Conservation (phyloP, 2,797 vertebrate species). For the Manis crassicaudata region DNA sequence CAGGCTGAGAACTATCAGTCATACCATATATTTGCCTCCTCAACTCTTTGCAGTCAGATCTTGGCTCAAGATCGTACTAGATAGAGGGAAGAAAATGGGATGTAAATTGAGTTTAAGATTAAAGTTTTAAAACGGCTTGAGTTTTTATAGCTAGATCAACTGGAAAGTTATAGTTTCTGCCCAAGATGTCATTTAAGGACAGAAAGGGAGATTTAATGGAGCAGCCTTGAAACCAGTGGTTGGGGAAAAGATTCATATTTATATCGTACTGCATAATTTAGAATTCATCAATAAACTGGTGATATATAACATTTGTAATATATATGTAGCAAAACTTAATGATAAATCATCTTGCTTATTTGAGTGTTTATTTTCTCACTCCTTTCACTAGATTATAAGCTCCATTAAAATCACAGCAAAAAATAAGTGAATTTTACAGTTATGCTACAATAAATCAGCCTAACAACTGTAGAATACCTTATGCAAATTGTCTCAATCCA, state of each 20-base stretch:
- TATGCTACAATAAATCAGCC: slow-evolving; percentile 58
- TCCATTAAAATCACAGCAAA: slow-evolving; percentile 59
- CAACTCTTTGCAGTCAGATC: neutral
- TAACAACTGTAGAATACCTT: slow-evolving; percentile 65
- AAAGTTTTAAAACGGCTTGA: slow-evolving; percentile 46
- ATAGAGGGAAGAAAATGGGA: neutral
- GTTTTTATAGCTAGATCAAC: slow-evolving; percentile 48
- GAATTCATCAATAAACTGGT: slow-evolving; percentile 55
- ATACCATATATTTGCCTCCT: accelerated
- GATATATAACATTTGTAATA: slow-evolving; percentile 29
- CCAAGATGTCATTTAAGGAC: slow-evolving; percentile 36
- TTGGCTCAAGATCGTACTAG: neutral
- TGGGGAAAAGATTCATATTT: slow-evolving; percentile 50
- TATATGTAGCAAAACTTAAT: slow-evolving; percentile 49
- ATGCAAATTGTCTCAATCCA: slow-evolving; percentile 48
- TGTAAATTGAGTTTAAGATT: slow-evolving; percentile 43
- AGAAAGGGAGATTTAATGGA: slow-evolving; percentile 32
- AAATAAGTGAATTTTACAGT: slow-evolving; percentile 54
- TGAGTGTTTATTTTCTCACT: slow-evolving; percentile 44
- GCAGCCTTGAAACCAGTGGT: neutral
- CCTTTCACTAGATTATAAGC: slow-evolving; percentile 34
- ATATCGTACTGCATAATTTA: slow-evolving; percentile 52
- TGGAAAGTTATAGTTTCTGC: slow-evolving; percentile 48
- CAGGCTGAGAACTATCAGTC: neutral
- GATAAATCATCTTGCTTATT: slow-evolving; percentile 65